Evolutionary conservation across 2,113 vertebrate genomes (phyloP).

Genomic region (Lipophrys pholis): DNA sequence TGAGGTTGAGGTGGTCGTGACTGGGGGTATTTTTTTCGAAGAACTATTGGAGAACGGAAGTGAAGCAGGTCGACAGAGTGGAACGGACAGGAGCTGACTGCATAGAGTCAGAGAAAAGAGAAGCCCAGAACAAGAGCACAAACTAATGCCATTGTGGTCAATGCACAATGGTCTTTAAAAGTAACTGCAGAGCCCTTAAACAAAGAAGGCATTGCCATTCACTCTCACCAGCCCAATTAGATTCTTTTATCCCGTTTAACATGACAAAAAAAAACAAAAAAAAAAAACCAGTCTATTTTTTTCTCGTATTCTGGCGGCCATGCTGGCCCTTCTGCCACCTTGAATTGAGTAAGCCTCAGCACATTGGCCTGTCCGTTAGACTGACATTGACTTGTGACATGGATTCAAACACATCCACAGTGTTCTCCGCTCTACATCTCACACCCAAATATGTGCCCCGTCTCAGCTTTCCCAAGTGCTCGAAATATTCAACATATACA

Average conservation of each 20-base stretch:
- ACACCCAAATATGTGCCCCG: conserved; percentile 54
- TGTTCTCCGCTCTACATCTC: conserved; percentile 60
- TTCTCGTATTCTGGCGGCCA: conserved; percentile 78
- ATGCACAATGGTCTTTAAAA: conserved; percentile 86
- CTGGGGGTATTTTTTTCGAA: conserved; percentile 67
- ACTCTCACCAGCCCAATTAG: conserved; percentile 82
- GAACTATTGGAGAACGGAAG: conserved; percentile 78
- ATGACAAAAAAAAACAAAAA: no score
- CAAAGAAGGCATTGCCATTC: conserved; percentile 80
- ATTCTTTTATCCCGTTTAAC: conserved; percentile 82
- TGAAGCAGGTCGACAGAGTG: conserved; percentile 85
- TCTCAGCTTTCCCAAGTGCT: conserved; percentile 69
- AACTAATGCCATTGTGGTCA: conserved; percentile 88
- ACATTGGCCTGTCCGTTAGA: conserved; percentile 62
- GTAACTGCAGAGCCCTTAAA: conserved; percentile 87
- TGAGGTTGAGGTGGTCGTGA: conserved; percentile 45
- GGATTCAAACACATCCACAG: conserved; percentile 76
- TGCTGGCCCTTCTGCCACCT: conserved; percentile 71
- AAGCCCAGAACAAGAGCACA: conserved; percentile 79
- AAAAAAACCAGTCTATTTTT: conserved; percentile 69
- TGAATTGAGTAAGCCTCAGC: conserved; percentile 73
- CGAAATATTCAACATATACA: conserved; percentile 76
- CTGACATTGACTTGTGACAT: conserved; percentile 79
- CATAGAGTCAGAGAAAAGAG: conserved; percentile 82
- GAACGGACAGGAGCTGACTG: conserved; percentile 89